These are phyloP conservation scores for Zingel zingel DNA, from an alignment of 2,113 vertebrate species.

Conservation along the genomic window DNA sequence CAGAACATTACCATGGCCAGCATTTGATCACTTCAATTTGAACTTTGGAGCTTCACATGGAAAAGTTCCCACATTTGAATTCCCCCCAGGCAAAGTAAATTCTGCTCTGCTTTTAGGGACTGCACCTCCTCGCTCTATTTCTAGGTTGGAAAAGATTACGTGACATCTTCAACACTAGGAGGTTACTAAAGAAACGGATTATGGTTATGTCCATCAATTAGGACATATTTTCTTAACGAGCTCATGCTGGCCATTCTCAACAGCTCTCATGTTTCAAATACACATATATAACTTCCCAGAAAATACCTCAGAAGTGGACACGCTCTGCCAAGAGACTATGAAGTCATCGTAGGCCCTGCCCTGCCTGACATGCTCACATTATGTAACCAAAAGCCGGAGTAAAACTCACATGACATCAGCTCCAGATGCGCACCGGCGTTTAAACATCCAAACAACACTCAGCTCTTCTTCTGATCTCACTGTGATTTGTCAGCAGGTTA, in stretches of 20 bases:
- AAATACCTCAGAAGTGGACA: slow-evolving; percentile 43
- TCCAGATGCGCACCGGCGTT: slow-evolving; percentile 24
- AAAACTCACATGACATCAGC: slow-evolving; percentile 62
- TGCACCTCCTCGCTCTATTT: background rate
- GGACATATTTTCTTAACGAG: slow-evolving; percentile 32
- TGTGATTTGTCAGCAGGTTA: slow-evolving; percentile 35
- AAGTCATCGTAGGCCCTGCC: slow-evolving; percentile 51
- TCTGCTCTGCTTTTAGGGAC: slow-evolving; percentile 3
- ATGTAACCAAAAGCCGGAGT: slow-evolving; percentile 54
- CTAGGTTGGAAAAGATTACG: slow-evolving; percentile 36
- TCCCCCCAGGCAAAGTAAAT: slow-evolving; percentile 18
- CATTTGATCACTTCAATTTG: background rate
- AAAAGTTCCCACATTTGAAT: background rate
- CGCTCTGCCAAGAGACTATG: slow-evolving; percentile 50
- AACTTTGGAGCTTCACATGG: background rate
- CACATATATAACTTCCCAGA: slow-evolving; percentile 41
- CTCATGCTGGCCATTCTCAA: slow-evolving; percentile 8
- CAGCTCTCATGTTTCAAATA: slow-evolving; percentile 56
- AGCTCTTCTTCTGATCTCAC: slow-evolving; percentile 25
- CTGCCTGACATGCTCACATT: slow-evolving; percentile 51
- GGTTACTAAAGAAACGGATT: slow-evolving; percentile 50
- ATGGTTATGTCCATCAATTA: slow-evolving; percentile 43
- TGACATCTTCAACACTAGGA: slow-evolving; percentile 26
- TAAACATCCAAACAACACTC: slow-evolving; percentile 19
- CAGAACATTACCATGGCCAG: background rate